Percentiles rank a stretch among this genome's conserved stretches.
phyloP scores from a whole-genome alignment of 2,797 vertebrate species.

The Eidolon dupreanum region DNA sequence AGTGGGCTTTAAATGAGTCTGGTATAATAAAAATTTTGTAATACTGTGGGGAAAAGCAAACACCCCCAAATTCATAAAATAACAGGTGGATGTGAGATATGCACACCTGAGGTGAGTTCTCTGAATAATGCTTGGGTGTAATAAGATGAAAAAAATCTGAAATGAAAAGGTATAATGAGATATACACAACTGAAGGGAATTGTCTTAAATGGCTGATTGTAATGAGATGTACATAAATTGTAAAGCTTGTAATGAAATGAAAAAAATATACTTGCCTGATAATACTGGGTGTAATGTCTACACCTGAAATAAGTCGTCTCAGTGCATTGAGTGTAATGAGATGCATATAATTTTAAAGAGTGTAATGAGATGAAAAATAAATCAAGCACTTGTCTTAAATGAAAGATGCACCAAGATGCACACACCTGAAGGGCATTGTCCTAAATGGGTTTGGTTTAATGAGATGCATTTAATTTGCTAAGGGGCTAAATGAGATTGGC shows the following conservation, averaged over 20 bases:
- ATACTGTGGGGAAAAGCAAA: too few relatives aligned
- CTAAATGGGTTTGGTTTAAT: constrained; percentile 77
- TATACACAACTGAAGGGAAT: constrained; percentile 74
- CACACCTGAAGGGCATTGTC: constrained; percentile 81
- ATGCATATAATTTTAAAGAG: constrained; percentile 79
- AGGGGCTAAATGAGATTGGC: constrained; percentile 71
- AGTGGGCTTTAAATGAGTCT: not conserved
- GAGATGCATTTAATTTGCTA: constrained; percentile 79
- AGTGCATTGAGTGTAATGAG: constrained; percentile 68
- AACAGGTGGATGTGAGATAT: not conserved
- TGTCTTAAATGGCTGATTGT: constrained; percentile 77
- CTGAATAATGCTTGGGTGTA: constrained; percentile 53
- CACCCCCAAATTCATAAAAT: not conserved
- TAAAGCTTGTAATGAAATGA: constrained; percentile 74
- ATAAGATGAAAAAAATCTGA: constrained; percentile 5
- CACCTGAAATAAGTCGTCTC: constrained; percentile 75
- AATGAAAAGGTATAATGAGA: constrained; percentile 74
- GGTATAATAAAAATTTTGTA: not conserved
- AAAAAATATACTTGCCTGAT: constrained; percentile 69
- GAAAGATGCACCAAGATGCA: constrained; percentile 64
- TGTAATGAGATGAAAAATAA: constrained; percentile 81
- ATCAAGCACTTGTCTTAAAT: constrained; percentile 80
- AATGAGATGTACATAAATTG: constrained; percentile 81
- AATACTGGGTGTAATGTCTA: constrained; percentile 72
- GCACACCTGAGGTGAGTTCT: constrained; percentile 48